Conservation (phyloP, 92 coral and sea anemone species). For the Isaurus tuberculatus region DNA sequence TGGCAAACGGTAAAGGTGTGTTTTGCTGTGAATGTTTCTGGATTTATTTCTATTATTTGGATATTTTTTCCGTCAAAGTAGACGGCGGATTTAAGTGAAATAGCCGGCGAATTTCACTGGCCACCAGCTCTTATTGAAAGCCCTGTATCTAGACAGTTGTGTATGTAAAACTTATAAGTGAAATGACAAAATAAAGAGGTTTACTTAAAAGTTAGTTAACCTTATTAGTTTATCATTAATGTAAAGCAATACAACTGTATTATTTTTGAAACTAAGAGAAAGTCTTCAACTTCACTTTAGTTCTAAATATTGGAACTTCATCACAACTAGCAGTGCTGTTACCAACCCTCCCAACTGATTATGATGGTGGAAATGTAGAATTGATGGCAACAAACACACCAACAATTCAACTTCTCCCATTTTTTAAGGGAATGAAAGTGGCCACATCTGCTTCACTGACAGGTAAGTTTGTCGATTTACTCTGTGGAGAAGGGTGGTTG, state of each 20-base stretch:
- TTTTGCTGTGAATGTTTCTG: too few relatives aligned
- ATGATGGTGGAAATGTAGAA: not conserved
- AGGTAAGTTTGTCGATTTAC: constrained; percentile 60
- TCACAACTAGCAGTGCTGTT: constrained; percentile 83
- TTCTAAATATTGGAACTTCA: constrained; percentile 89
- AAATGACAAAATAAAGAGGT: too few relatives aligned
- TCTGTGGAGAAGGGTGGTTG: not conserved
- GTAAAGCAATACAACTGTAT: not conserved
- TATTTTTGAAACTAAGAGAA: not conserved
- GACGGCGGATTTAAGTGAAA: too few relatives aligned
- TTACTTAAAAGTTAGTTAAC: too few relatives aligned
- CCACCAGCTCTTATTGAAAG: too few relatives aligned
- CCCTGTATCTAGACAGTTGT: too few relatives aligned
- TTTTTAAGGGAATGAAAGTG: constrained; percentile 67
- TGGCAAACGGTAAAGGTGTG: too few relatives aligned
- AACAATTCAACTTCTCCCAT: constrained; percentile 78
- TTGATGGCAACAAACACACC: constrained; percentile 34
- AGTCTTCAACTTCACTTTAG: constrained; percentile 49
- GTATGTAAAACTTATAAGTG: too few relatives aligned
- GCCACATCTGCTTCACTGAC: constrained; percentile 85
- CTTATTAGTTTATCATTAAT: too few relatives aligned
- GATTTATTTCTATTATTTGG: too few relatives aligned
- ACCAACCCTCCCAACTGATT: constrained; percentile 31
- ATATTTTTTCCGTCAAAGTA: too few relatives aligned
- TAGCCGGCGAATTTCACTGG: too few relatives aligned